Conservation (phyloP, 2,797 vertebrate species). For the Halcyon leucocephala region DNA sequence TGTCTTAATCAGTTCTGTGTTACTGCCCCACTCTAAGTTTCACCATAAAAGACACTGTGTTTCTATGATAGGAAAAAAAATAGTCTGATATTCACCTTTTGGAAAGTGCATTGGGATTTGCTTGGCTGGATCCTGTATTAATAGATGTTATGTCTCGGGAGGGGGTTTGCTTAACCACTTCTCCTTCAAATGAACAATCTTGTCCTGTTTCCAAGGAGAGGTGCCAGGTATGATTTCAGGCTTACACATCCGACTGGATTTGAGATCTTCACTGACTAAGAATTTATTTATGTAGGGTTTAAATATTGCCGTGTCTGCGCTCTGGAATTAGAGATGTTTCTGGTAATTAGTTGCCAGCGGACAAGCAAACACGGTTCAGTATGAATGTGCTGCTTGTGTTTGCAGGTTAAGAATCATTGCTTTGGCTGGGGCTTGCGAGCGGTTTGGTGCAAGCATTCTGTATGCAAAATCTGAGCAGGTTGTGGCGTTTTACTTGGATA, state of each 20-base stretch:
- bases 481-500: not conserved
- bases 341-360: not conserved
- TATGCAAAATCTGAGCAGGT: not conserved
- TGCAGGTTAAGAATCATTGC: not conserved
- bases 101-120: not conserved
- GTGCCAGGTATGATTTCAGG: conserved; percentile 27
- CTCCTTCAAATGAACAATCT: not conserved
- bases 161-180: not conserved
- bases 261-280: conserved; percentile 1
- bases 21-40: not conserved
- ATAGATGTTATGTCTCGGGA: not conserved
- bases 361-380: not conserved
- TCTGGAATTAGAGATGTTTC: not conserved
- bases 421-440: not conserved
- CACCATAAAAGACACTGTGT: not conserved
- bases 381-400: not conserved
- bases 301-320: not conserved
- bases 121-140: not conserved
- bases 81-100: not conserved
- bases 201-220: not conserved
- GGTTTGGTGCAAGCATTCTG: not conserved
- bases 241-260: conserved; percentile 12
- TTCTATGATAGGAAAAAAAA: not conserved
- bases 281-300: not conserved
- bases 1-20: not conserved